Percentiles rank a stretch among this genome's conserved stretches.
Evolutionary conservation across 1,140 invertebrate species (phyloP).

Genomic region (Copidosoma floridanum): DNA sequence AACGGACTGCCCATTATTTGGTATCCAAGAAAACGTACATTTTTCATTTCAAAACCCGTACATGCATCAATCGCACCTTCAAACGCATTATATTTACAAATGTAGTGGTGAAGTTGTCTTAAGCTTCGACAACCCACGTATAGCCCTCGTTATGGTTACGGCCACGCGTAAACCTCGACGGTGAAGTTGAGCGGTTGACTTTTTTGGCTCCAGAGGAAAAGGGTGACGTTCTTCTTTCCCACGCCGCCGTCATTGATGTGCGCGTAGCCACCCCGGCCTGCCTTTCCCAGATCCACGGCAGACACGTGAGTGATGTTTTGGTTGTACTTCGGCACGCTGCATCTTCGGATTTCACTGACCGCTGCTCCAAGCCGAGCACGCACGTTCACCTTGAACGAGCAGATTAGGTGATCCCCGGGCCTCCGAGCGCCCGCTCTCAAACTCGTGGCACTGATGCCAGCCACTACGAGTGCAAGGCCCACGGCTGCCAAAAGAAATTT

Average conservation of each 20-base stretch:
- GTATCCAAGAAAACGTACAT: too few relatives aligned
- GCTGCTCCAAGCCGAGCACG: not conserved
- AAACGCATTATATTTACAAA: too few relatives aligned
- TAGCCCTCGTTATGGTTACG: too few relatives aligned
- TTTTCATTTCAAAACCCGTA: too few relatives aligned
- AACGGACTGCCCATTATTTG: too few relatives aligned
- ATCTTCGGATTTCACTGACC: not conserved
- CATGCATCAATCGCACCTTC: too few relatives aligned
- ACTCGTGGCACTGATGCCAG: not conserved
- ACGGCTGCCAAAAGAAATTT: not conserved
- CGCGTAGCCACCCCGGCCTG: constrained; percentile 1
- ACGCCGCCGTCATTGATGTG: not conserved
- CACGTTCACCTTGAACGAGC: not conserved
- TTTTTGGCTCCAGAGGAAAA: constrained; percentile 10
- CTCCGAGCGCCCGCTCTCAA: not conserved
- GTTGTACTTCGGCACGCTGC: not conserved
- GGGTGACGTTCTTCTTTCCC: not conserved
- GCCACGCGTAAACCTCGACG: constrained; percentile 21
- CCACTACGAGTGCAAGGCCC: not conserved
- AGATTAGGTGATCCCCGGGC: not conserved
- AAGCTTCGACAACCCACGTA: too few relatives aligned
- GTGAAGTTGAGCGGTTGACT: constrained; percentile 21
- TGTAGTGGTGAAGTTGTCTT: too few relatives aligned
- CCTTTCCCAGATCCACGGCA: not conserved
- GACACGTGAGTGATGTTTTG: constrained; percentile 6